Evolutionary conservation across 2,888 invertebrate genomes (phyloP), one percentile per base, ranked within the genome.

Genomic region (Torymus texanus): DNA sequence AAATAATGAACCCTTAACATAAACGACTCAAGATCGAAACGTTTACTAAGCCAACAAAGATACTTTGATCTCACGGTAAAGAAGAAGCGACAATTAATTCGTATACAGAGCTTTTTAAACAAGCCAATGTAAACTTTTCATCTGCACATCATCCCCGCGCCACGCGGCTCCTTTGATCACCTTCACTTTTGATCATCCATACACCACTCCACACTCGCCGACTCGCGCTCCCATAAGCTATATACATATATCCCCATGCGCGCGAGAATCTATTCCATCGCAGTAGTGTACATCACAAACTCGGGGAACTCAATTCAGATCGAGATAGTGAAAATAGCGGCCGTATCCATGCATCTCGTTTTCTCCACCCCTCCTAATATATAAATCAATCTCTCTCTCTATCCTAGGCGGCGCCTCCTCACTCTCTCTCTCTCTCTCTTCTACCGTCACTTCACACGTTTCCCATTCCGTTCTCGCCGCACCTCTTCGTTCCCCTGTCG

Each of bases 351-450:
- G 41, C 41, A 41, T 41, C 41, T 41, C 41, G 41, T 41, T 41
- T 41, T 41, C 41, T 14, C 16, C 53, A 4, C 50, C 5, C 16
- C 29, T 68, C 61, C 75, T 29, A 62, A 76, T 67, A 62, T 62
- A 72, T 72, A 78, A 78, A 78, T 78, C 73, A 78, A 78, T 73
- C 72, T 72, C 21, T 21, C 56, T 29, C 29, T 29, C 29, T 29
- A 29, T 4, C 41, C 41, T 41, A 41, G 41, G 41, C 41, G 41
- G 41, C 41, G 41, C 41, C 41, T 41, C 2, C 21, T 1, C 41
- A 8, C 41, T 8, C 41, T 21, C 21, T 1, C 41, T 41, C 41
- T 8, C 41, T 29, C 29, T 29, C 50, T 8, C 59, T 11, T n/a
- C 4, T 41, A 13, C 71, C 59, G 56, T 66, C 78, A 41, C 62